Base-by-base conservation (phyloP, 2,888 invertebrate species). In the Globia sparganii region DNA sequence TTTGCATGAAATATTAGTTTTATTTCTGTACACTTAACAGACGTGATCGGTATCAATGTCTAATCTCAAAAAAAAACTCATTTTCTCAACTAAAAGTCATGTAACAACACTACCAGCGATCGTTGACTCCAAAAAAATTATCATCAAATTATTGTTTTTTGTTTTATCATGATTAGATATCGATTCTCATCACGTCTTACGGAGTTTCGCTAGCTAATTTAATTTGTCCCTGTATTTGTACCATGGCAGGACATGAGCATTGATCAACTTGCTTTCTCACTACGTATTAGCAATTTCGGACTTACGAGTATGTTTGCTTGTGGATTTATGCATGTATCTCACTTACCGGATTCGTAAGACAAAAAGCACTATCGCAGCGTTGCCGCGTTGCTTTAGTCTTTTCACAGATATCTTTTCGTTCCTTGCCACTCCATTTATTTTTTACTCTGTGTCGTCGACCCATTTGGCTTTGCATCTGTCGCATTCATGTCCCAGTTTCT, bases 391-490 rank as follows among this genome's bases (percentile, higher is more conserved):
- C 25, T 28, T 5, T 37, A n/a, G 9, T 28, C 0, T 56, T 46
- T 43, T 25, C 25, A 8, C 25, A 31, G 28, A n/a, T 46, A 9
- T 37, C 5, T 4, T 43, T 31, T 28, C 37, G 37, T 56, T 61
- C n/a, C n/a, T 59, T 65, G 43, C 21, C 59, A 80, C 37, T 78
- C 66, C 73, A 71, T 68, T 78, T 37, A 43, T 31, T 34, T n/a
- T 49, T 71, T 40, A 15, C 25, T 78, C 71, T 58, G 43, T 72
- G 59, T 13, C 28, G 34, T 49, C 71, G 78, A 75, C 78, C 85
- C 61, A 85, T 80, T 85, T 85, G 86, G 85, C 85, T 76, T 73
- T 78, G 76, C 76, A 70, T 75, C 46, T 49, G 58, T 67, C 78
- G 73, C 66, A 77, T 83, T 82, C 58, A 70, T 78, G 85, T 69